Evolutionary conservation across 2,888 invertebrate genomes (phyloP).

Genomic region (Calliopum simillimum): DNA sequence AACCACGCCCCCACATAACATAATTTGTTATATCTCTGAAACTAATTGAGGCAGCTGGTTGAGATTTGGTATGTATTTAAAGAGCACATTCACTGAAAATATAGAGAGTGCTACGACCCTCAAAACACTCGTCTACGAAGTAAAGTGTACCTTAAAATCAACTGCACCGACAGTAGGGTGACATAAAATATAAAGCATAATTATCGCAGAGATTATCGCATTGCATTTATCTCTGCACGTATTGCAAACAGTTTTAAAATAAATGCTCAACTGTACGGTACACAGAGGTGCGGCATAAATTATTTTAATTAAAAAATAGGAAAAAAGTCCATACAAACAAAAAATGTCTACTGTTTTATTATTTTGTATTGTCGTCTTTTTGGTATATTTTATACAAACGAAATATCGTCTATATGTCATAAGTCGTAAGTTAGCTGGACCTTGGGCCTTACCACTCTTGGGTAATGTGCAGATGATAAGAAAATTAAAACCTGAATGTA

Average conservation of each 20-base stretch:
- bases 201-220: no score
- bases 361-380: slow-evolving; percentile 36
- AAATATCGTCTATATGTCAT: slow-evolving; percentile 50
- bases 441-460: slow-evolving; percentile 60
- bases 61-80: no score
- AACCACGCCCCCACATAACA: no score
- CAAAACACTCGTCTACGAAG: no score
- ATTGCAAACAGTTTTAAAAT: background rate
- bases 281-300: background rate
- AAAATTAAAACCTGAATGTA: slow-evolving; percentile 62
- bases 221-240: background rate
- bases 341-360: slow-evolving; percentile 43
- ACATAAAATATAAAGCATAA: no score
- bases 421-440: slow-evolving; percentile 58
- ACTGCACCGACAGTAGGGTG: no score
- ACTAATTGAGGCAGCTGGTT: no score
- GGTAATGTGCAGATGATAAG: slow-evolving; percentile 63
- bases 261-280: background rate
- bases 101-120: no score
- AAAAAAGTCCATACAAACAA: background rate
- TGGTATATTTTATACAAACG: slow-evolving; percentile 45
- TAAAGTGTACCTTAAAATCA: no score
- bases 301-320: background rate
- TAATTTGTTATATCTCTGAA: no score
- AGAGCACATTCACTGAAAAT: no score